A percentile compares a stretch with the other conserved stretches of the same genome.
These are phyloP conservation scores for Perccottus glenii DNA, from an alignment of 2,113 vertebrate species.

Conservation along the genomic window DNA sequence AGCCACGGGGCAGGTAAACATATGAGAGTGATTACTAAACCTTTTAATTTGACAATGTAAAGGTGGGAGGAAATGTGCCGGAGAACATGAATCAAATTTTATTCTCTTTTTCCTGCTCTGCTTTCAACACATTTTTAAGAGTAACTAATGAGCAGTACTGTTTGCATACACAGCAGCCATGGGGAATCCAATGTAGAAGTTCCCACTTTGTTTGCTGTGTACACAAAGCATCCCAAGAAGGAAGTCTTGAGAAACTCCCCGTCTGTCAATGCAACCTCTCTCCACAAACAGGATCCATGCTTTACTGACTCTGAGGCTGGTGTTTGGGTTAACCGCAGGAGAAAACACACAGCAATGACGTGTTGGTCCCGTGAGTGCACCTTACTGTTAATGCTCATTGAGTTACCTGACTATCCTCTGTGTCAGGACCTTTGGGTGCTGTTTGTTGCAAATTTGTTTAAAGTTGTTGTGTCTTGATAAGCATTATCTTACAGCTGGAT, in stretches of 20 bases:
- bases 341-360: conserved; percentile 19
- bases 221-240: conserved; percentile 2
- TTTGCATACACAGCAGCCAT: conserved; percentile 11
- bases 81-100: conserved; percentile 6
- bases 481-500: conserved; percentile 24
- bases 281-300: conserved; percentile 19
- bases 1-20: conserved; percentile 56
- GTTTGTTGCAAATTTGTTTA: background rate
- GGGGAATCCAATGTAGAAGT: conserved; percentile 10
- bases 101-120: conserved; percentile 2
- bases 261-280: conserved; percentile 35
- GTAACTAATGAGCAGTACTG: background rate
- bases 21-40: conserved; percentile 59
- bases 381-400: conserved; percentile 25
- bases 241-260: conserved; percentile 30
- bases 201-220: conserved; percentile 18
- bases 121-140: conserved; percentile 4
- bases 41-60: conserved; percentile 20
- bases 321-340: conserved; percentile 41
- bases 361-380: conserved; percentile 19
- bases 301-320: conserved; percentile 27
- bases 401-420: conserved; percentile 8
- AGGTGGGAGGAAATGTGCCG: conserved; percentile 33
- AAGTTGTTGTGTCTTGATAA: conserved; percentile 19
- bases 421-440: conserved; percentile 18